Percentiles rank a stretch among this genome's conserved stretches.
Evolutionary conservation across 2,888 invertebrate genomes (phyloP).

Genomic region (Alitta virens): DNA sequence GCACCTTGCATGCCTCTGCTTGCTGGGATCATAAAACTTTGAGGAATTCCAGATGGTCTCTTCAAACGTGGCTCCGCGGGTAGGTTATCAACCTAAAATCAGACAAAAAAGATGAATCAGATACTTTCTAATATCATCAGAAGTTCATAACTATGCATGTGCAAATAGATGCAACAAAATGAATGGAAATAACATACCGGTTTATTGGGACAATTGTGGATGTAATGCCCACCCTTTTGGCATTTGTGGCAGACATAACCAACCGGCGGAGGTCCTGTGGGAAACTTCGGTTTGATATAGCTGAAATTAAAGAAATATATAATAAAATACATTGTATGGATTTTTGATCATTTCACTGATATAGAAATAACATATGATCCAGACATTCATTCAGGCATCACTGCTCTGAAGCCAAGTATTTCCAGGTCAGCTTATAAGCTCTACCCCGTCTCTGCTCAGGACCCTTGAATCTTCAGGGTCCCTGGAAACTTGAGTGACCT

Average conservation of each 20-base stretch:
- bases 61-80: conserved; percentile 66
- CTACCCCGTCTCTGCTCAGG: too few species aligned
- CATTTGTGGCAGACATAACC: conserved; percentile 93
- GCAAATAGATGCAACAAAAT: not conserved
- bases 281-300: conserved; percentile 83
- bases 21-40: conserved; percentile 93
- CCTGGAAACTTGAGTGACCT: too few species aligned
- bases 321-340: too few species aligned
- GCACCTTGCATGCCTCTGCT: conserved; percentile 87
- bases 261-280: conserved; percentile 80
- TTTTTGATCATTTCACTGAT: too few species aligned
- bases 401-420: too few species aligned
- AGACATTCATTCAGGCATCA: too few species aligned
- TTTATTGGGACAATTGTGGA: conserved; percentile 75
- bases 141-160: too few species aligned
- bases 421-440: too few species aligned
- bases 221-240: conserved; percentile 94
- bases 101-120: not conserved
- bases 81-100: not conserved
- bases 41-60: conserved; percentile 94
- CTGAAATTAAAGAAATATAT: conserved; percentile 61
- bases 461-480: too few species aligned
- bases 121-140: conserved; percentile 1
- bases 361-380: too few species aligned
- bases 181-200: not conserved